Percentiles rank a stretch among this genome's conserved stretches.
These are phyloP conservation scores for Solenopsis invicta DNA, from an alignment of 1,140 invertebrate genomes.

Conservation along the genomic window DNA sequence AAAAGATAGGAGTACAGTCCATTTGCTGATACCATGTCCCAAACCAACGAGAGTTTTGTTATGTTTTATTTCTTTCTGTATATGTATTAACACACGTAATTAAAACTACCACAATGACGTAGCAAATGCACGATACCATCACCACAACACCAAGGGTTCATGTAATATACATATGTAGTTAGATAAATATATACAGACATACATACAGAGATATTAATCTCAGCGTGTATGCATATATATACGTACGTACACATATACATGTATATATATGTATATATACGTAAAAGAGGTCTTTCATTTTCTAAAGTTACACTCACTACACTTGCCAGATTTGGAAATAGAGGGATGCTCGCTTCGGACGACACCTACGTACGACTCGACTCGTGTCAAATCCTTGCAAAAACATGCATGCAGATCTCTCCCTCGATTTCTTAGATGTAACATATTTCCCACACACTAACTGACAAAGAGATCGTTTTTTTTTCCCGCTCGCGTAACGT, in stretches of 20 bases:
- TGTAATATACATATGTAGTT: constrained; percentile 67
- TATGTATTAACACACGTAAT: constrained; percentile 62
- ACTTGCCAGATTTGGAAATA: constrained; percentile 86
- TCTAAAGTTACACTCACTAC: constrained; percentile 83
- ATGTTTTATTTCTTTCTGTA: constrained; percentile 55
- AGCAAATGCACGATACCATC: constrained; percentile 87
- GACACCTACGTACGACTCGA: constrained; percentile 82
- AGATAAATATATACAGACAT: constrained; percentile 59
- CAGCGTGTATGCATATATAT: constrained; percentile 58
- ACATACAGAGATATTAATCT: constrained; percentile 19
- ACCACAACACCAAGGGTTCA: constrained; percentile 85
- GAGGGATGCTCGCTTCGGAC: constrained; percentile 86
- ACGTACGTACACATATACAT: constrained; percentile 24
- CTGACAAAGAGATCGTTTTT: background rate
- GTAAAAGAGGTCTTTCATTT: constrained; percentile 69
- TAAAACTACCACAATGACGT: constrained; percentile 83
- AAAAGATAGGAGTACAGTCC: constrained; percentile 78
- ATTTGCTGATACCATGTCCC: constrained; percentile 82
- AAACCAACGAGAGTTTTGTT: constrained; percentile 70
- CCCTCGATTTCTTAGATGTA: constrained; percentile 85
- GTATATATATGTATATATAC: constrained; percentile 72
- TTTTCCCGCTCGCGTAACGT: background rate
- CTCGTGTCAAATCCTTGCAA: constrained; percentile 79
- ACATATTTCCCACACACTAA: constrained; percentile 74
- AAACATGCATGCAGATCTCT: constrained; percentile 86